Evolutionary conservation across 2,888 invertebrate genomes (phyloP), one percentile per base, ranked within the genome.

Genomic region (Caenorhabditis panamensis): DNA sequence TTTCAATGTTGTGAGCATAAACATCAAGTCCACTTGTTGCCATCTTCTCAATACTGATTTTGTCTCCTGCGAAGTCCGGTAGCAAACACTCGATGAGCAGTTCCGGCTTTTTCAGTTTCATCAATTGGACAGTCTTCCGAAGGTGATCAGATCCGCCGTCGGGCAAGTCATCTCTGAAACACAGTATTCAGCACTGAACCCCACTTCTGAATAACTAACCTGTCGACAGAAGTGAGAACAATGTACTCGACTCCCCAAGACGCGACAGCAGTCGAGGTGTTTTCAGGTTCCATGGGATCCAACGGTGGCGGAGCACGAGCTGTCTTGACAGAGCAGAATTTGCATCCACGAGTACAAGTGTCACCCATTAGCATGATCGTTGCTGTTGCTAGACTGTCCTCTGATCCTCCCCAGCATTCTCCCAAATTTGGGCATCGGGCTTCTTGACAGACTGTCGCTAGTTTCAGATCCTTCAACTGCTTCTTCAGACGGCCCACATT

Each of bases 321-420:
- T 0, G 99, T 99, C 64, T 99, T 99, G 59, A 99, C 96, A 0
- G 98, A 98, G 92, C 99, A 99, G 92, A 99, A 99, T 90, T 87
- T 66, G 76, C 99, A 99, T 26, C 97, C 98, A 82, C 99, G 93
- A 0, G 99, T 99, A 91, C 99, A 99, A 0, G 97, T 97, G 92
- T 99, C 98, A n/a, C 99, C 99, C 94, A 99, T 94, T 53, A 98
- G 92, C 99, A 99, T 99, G 67, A 99, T 98, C 58, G 99, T 99
- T 2, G 99, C 99, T 24, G 99, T 99, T n/a, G 98, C 95, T 1
- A 85, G 26, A 22, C 79, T 80, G 20, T 95, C 95, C 16, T 96
- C 96, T 0, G 96, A 96, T 8, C 90, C 90, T 67, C 96, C 96
- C 97, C 97, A 97, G 92, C 99, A 99, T 92, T 98, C 97, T 13